Evolutionary conservation across 53 echinoderm and acorn worm genomes (phyloP).

Genomic region (Patiria pectinifera): DNA sequence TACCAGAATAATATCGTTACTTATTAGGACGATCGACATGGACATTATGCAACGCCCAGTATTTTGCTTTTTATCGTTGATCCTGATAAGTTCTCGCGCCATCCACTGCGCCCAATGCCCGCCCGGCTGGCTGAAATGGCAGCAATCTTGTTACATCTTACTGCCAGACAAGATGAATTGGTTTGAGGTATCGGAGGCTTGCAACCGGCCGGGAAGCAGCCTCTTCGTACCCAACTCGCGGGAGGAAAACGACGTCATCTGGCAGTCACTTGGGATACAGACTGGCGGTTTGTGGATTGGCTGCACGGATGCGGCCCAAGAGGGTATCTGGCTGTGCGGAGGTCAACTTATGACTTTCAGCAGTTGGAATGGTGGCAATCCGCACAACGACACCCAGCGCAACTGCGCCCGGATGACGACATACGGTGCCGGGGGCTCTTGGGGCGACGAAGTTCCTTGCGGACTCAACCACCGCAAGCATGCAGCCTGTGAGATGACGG

Average conservation of each 20-base stretch:
- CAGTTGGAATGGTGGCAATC: neutral
- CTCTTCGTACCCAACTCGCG: slow-evolving; percentile 2
- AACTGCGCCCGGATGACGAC: slow-evolving; percentile 44
- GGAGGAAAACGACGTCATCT: slow-evolving; percentile 48
- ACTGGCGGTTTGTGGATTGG: slow-evolving; percentile 26
- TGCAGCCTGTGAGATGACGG: slow-evolving; percentile 31
- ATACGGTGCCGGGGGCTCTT: neutral
- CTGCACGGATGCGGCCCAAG: slow-evolving; percentile 48
- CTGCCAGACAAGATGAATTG: slow-evolving; percentile 37
- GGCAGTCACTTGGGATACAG: neutral
- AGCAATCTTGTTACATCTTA: slow-evolving; percentile 41
- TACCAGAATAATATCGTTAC: neutral
- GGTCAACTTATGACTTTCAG: slow-evolving; percentile 11
- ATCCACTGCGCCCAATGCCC: neutral
- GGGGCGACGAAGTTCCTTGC: neutral
- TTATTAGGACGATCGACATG: neutral
- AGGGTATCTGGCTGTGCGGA: slow-evolving; percentile 39
- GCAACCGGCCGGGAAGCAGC: slow-evolving; percentile 26
- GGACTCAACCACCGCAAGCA: neutral
- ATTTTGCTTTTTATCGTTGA: neutral
- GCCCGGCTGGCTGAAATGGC: slow-evolving; percentile 44
- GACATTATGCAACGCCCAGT: neutral
- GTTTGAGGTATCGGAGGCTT: neutral
- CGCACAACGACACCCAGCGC: neutral
- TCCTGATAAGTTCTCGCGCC: neutral